Evolutionary conservation across 2,113 vertebrate genomes (phyloP).

Genomic region (Chaetops frenatus): DNA sequence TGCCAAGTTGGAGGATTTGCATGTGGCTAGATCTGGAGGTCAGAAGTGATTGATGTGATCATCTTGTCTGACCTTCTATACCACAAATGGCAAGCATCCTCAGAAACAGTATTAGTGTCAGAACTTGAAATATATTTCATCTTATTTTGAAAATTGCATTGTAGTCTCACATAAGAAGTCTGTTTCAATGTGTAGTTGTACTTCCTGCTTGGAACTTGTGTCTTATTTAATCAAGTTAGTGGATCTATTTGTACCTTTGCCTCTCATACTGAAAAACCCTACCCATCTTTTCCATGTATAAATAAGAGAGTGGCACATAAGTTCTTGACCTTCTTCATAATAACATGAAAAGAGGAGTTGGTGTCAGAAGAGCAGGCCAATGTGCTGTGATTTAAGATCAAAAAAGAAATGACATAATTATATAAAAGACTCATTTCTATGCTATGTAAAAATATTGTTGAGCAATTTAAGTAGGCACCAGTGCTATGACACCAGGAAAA

Average conservation of each 20-base stretch:
- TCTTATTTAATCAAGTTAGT: background rate
- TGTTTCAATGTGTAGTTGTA: background rate
- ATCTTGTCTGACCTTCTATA: background rate
- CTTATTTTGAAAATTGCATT: background rate
- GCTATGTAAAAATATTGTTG: background rate
- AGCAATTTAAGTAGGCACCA: background rate
- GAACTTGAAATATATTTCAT: background rate
- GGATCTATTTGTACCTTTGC: background rate
- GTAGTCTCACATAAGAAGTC: background rate
- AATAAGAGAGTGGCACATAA: background rate
- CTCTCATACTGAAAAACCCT: background rate
- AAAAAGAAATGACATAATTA: background rate
- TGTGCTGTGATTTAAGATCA: background rate
- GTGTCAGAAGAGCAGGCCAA: background rate
- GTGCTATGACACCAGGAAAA: background rate
- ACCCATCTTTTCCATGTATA: background rate
- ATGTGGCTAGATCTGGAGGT: background rate
- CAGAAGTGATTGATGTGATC: background rate
- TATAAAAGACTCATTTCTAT: background rate
- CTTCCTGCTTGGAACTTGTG: background rate
- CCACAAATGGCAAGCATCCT: background rate
- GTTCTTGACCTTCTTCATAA: background rate
- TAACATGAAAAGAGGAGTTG: background rate
- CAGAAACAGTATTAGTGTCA: background rate
- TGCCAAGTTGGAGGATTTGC: background rate